Evolutionary conservation across 2,888 invertebrate genomes (phyloP).

Genomic region (Theretra japonica): DNA sequence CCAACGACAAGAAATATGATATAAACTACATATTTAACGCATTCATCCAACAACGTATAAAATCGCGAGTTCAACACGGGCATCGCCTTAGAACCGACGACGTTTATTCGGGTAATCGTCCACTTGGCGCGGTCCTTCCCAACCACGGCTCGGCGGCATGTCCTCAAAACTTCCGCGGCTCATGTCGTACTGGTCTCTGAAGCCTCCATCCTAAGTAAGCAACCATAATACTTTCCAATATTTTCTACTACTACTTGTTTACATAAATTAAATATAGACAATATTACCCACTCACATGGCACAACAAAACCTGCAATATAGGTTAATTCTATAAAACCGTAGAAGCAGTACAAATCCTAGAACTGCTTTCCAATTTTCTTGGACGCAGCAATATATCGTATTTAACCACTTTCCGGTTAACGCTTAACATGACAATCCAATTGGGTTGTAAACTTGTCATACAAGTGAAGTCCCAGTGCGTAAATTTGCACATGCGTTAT

Average conservation of each 20-base stretch:
- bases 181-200: conserved; percentile 83
- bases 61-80: conserved; percentile 21
- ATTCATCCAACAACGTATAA: conserved; percentile 6
- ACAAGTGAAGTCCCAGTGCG: too few relatives aligned
- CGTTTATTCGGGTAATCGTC: conserved; percentile 88
- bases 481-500: too few relatives aligned
- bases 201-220: conserved; percentile 83
- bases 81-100: conserved; percentile 83
- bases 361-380: not conserved
- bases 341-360: too few relatives aligned
- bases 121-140: conserved; percentile 83
- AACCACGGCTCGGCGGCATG: conserved; percentile 82
- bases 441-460: too few relatives aligned
- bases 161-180: conserved; percentile 77
- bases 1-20: conserved; percentile 43
- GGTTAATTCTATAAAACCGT: not conserved
- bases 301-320: not conserved
- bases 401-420: too few relatives aligned
- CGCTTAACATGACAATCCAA: too few relatives aligned
- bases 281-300: conserved; percentile 1
- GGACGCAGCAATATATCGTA: not conserved
- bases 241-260: conserved; percentile 47
- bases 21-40: conserved; percentile 6
- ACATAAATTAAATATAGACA: conserved; percentile 8
- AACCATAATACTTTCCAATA: conserved; percentile 81